phyloP scores from a whole-genome alignment of 2,113 vertebrate genomes.

The Festucalex cinctus region DNA sequence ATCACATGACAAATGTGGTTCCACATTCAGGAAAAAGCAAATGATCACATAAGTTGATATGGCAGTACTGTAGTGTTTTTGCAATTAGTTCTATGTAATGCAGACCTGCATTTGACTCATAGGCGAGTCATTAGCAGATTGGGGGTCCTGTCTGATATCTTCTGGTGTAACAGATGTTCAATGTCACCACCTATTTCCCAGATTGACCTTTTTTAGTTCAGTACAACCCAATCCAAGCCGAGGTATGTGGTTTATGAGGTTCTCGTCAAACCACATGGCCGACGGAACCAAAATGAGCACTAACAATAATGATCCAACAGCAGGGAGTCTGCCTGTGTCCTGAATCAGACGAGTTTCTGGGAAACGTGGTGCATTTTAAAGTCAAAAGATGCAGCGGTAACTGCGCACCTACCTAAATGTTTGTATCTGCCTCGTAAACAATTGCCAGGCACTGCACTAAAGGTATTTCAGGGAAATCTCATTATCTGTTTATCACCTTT shows the following conservation, averaged over 20 bases:
- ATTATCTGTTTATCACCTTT: slow-evolving; percentile 68
- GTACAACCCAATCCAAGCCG: slow-evolving; percentile 45
- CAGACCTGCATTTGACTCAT: slow-evolving; percentile 19
- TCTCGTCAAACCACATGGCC: slow-evolving; percentile 60
- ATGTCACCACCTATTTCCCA: slow-evolving; percentile 28
- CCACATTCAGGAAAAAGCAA: slow-evolving; percentile 16
- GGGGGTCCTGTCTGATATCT: slow-evolving; percentile 26
- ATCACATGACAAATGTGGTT: slow-evolving; percentile 32
- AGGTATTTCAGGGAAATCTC: slow-evolving; percentile 65
- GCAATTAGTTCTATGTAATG: slow-evolving; percentile 34
- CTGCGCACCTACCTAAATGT: slow-evolving; percentile 41
- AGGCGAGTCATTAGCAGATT: slow-evolving; percentile 33
- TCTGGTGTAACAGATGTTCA: slow-evolving; percentile 27
- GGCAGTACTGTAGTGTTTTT: slow-evolving; percentile 8
- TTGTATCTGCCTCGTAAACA: slow-evolving; percentile 57
- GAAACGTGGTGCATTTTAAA: slow-evolving; percentile 60
- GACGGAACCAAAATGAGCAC: slow-evolving; percentile 52
- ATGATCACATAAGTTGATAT: neutral
- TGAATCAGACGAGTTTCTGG: slow-evolving; percentile 68
- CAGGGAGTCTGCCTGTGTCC: slow-evolving; percentile 44
- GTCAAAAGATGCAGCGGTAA: slow-evolving; percentile 61
- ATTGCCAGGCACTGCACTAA: slow-evolving; percentile 45
- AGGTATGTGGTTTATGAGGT: slow-evolving; percentile 54
- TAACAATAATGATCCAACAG: slow-evolving; percentile 57
- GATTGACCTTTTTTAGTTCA: slow-evolving; percentile 12